Evolutionary conservation across 2,888 invertebrate species (phyloP).

Genomic region (Chrysolina americana): DNA sequence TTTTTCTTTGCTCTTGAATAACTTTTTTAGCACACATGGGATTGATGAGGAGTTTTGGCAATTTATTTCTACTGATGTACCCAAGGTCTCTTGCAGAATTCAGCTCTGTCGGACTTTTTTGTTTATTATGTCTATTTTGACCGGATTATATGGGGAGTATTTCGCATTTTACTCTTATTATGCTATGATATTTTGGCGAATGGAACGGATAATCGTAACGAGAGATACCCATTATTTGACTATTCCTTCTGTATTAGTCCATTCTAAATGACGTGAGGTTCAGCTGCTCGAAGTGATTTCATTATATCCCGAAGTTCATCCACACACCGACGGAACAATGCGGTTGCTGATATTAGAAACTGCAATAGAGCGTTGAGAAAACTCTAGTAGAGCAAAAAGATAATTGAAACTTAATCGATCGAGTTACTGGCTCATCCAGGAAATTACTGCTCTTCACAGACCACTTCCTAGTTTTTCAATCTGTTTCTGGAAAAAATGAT

Average conservation of each 20-base stretch:
- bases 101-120: too few relatives aligned
- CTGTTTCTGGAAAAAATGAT: constrained; percentile 27
- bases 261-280: background rate
- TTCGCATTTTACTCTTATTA: too few relatives aligned
- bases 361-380: background rate
- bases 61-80: too few relatives aligned
- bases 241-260: background rate
- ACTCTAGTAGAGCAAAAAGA: constrained; percentile 9
- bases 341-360: background rate
- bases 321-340: background rate
- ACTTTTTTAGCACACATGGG: too few relatives aligned
- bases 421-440: constrained; percentile 17
- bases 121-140: too few relatives aligned
- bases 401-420: constrained; percentile 22
- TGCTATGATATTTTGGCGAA: too few relatives aligned
- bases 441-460: constrained; percentile 18
- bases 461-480: constrained; percentile 15
- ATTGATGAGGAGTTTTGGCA: too few relatives aligned
- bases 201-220: too few relatives aligned
- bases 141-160: too few relatives aligned
- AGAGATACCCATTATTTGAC: too few relatives aligned
- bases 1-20: too few relatives aligned
- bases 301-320: background rate
- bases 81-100: too few relatives aligned
- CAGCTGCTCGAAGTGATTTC: background rate